These are phyloP conservation scores for Panorpa germanica DNA, from an alignment of 2,888 invertebrate genomes.

Conservation along the genomic window DNA sequence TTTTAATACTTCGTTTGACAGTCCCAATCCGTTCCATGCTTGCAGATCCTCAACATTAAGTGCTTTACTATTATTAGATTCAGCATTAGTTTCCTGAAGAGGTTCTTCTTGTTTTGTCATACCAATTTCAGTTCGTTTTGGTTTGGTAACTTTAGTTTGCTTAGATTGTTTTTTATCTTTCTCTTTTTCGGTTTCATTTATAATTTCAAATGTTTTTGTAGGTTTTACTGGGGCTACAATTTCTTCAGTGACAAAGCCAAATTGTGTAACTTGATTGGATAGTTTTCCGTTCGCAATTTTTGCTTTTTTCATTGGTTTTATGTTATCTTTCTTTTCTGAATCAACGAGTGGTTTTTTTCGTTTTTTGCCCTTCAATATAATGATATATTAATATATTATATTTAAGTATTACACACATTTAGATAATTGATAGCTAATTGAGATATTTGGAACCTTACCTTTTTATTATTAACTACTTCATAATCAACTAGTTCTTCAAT, in stretches of 20 bases:
- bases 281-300: slow-evolving; percentile 11
- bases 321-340: too few relatives aligned
- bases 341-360: too few relatives aligned
- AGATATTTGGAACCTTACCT: slow-evolving; percentile 20
- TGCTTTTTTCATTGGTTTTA: slow-evolving; percentile 9
- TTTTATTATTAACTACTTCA: slow-evolving; percentile 27
- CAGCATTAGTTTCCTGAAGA: slow-evolving; percentile 9
- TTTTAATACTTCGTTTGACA: slow-evolving; percentile 47
- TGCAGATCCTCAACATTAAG: slow-evolving; percentile 26
- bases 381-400: too few relatives aligned
- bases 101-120: slow-evolving; percentile 9
- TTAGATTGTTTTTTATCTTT: neutral
- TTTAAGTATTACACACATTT: slow-evolving; percentile 9
- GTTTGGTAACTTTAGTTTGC: slow-evolving; percentile 9
- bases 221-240: slow-evolving; percentile 9
- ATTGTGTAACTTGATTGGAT: slow-evolving; percentile 10
- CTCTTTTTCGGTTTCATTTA: slow-evolving; percentile 8
- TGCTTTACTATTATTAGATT: slow-evolving; percentile 9
- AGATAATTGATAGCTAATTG: too few relatives aligned
- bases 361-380: too few relatives aligned
- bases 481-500: slow-evolving; percentile 63
- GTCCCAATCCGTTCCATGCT: slow-evolving; percentile 46
- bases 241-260: slow-evolving; percentile 13
- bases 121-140: slow-evolving; percentile 9
- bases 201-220: slow-evolving; percentile 9